Base-by-base conservation (phyloP, 2,888 invertebrate species). In the Lasioglossum morio region DNA sequence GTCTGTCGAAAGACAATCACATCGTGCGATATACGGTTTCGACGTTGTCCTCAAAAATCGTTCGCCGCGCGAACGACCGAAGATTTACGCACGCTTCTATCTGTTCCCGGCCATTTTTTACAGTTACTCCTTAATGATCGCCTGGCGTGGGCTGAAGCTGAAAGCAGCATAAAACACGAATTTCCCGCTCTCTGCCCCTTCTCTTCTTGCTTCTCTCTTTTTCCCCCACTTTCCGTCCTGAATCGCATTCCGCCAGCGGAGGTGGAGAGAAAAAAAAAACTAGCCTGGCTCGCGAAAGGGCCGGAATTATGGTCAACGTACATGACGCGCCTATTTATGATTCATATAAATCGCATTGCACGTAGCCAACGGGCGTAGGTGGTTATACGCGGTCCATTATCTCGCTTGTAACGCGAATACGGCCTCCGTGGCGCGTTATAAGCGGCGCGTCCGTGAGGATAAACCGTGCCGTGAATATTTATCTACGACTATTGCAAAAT, bases 391-490 rank as follows among this genome's bases (percentile, higher is more conserved):
- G 89, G 86, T 90, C 92, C 92, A 91, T 91, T 92, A 91, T 91
- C 92, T 84, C 81, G 69, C 79, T 78, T 84, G 89, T 91, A 84
- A 88, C 86, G 84, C 78, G 84, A 85, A 84, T 86, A 87, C 84
- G 86, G 77, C 77, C 86, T 89, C 82, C 82, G 85, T 66, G 69
- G 81, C 81, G 85, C 84, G 88, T 84, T 88, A 89, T 87, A 91
- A 83, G 87, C 74, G 83, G 73, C 34, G 73, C 72, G 46, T 57
- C 74, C 80, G 73, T 43, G 79, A 48, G 87, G 66, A 85, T 92
- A 89, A 86, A 91, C 81, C 92, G 89, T 87, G 86, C 72, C 82
- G 86, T 90, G 91, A 91, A 92, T 91, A 92, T 92, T 92, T 92
- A 91, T 91, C 85, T 83, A 81, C 79, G 76, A 86, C 84, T 81